Evolutionary conservation across 2,888 invertebrate species (phyloP), one percentile per base, ranked within the genome.

Genomic region (Rhyacophila evoluta): DNA sequence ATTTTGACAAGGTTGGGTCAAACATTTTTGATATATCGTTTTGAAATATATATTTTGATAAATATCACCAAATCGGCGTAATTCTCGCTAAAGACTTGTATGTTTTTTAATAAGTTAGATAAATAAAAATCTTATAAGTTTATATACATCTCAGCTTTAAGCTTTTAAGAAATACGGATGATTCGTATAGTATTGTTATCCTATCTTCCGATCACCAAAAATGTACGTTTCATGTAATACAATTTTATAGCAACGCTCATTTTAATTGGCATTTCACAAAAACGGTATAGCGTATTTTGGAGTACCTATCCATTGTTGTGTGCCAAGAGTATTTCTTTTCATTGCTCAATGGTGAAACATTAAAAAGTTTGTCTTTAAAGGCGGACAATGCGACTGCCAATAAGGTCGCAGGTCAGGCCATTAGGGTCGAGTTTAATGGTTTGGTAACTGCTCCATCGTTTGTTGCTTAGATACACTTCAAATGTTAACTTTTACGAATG

Each of bases 281-380:
- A 1, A 55, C 55, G 25, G 15, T 25, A 19, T 55, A 19, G 15
- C 55, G 19, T 19, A 55, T 10, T 33, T 33, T 33, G 10, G 55
- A 25, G 19, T 25, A 8, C 29, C 29, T 33, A 33, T 5, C 19
- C 12, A 25, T 25, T 5, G 55, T 55, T 19, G 6, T 55, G 55
- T 55, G 55, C 55, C 55, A 55, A 55, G 19, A 8, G 19, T 55
- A 55, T 10, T 55, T 55, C 25, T 55, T 55, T 55, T 55, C 55
- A 55, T 55, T 55, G 55, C 55, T 19, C 19, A 55, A 19, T 55
- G 55, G 55, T 55, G 29, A 77, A 72, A 77, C 77, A 77, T 77
- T 77, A 72, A 77, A 77, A 77, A 77, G 77, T 77, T 76, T 77
- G 77, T 77, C 77, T 77, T 55, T 72, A 36, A 36, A 72, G 72